Percentiles rank a stretch among this genome's conserved stretches.
Conservation (phyloP, 2,888 invertebrate species). For the Cryptus viduatorius region DNA sequence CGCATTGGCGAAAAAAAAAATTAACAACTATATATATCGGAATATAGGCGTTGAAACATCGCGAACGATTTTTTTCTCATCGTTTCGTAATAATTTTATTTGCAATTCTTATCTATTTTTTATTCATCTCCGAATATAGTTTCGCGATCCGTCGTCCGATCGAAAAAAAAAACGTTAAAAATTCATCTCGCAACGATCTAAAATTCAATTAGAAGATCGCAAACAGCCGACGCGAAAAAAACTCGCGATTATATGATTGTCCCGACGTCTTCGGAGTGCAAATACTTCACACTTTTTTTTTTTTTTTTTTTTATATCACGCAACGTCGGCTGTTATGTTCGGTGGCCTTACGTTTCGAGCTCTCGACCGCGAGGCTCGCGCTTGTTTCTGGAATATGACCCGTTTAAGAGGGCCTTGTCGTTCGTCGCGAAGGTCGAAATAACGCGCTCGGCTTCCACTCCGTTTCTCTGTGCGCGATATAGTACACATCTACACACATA, state of each 20-base stretch:
- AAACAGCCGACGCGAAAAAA: background rate
- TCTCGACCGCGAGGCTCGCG: constrained; percentile 41
- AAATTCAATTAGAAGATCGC: too few relatives aligned
- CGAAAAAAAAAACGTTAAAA: too few relatives aligned
- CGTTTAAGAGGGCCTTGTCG: constrained; percentile 59
- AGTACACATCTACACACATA: background rate
- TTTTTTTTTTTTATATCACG: background rate
- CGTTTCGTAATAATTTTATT: background rate
- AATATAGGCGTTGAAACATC: background rate
- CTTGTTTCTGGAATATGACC: constrained; percentile 63
- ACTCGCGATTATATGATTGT: background rate
- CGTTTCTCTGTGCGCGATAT: background rate
- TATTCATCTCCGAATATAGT: background rate
- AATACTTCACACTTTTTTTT: background rate
- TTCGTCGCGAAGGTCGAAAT: constrained; percentile 58
- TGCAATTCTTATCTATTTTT: background rate
- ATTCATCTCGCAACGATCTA: too few relatives aligned
- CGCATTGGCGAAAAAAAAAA: background rate
- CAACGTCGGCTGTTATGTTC: background rate
- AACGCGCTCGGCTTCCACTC: constrained; percentile 38
- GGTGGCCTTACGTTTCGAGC: constrained; percentile 13
- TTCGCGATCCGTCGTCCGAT: background rate
- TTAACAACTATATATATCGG: background rate
- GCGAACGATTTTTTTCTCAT: background rate
- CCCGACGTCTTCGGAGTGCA: background rate